Evolutionary conservation across 2,888 invertebrate species (phyloP).

Genomic region (Netelia melanura): DNA sequence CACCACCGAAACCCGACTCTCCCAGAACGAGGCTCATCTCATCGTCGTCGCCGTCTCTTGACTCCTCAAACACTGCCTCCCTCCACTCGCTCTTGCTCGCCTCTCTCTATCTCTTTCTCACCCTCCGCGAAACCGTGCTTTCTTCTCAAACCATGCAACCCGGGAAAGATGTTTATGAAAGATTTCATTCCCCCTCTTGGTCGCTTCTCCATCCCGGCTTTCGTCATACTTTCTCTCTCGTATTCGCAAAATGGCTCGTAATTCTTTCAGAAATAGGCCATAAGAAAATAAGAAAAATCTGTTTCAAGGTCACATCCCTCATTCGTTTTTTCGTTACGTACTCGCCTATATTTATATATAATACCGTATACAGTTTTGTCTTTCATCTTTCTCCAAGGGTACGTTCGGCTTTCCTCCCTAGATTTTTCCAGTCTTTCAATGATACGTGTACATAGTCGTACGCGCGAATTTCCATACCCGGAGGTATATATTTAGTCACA

Average conservation of each 20-base stretch:
- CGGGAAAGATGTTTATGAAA: slow-evolving; percentile 46
- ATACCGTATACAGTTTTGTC: not conserved
- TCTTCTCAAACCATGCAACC: not conserved
- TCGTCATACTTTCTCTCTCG: not conserved
- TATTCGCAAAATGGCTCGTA: slow-evolving; percentile 28
- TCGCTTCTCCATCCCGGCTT: not conserved
- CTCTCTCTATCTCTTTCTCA: slow-evolving; percentile 12
- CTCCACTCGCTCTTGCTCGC: not conserved
- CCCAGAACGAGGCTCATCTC: slow-evolving; percentile 38
- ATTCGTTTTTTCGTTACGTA: not conserved
- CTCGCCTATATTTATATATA: not conserved
- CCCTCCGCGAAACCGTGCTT: not conserved
- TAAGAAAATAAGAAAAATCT: slow-evolving; percentile 34
- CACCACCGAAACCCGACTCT: slow-evolving; percentile 43
- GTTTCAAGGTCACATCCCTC: not conserved
- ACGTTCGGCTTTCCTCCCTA: too few species aligned
- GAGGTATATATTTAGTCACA: slow-evolving; percentile 25
- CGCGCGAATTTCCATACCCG: slow-evolving; percentile 18
- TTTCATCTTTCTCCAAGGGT: not conserved
- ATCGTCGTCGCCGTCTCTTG: slow-evolving; percentile 6
- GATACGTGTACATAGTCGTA: not conserved
- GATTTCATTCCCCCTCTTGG: slow-evolving; percentile 27
- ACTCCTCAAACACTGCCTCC: slow-evolving; percentile 19
- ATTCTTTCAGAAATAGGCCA: slow-evolving; percentile 29
- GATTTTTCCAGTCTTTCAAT: too few species aligned